A percentile compares a stretch with the other conserved stretches of the same genome.
These are phyloP conservation scores for Pseudomugil tenellus DNA, from an alignment of 2,797 vertebrate species.

Conservation along the genomic window DNA sequence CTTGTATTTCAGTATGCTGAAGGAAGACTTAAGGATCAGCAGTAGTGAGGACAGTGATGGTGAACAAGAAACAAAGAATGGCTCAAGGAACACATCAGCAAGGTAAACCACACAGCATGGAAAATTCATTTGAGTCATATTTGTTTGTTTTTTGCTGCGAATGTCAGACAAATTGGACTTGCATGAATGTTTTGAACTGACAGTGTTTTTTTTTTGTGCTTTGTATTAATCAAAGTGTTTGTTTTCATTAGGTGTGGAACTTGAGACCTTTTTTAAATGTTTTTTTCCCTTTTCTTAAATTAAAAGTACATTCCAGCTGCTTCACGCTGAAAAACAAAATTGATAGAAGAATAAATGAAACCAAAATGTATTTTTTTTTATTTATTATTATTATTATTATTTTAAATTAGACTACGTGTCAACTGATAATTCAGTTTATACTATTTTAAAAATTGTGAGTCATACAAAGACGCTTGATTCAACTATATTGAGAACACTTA, in stretches of 20 bases:
- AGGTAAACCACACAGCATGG: slow-evolving; percentile 81
- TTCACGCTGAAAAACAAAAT: too few species aligned
- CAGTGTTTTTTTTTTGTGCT: neutral
- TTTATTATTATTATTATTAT: neutral
- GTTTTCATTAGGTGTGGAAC: neutral
- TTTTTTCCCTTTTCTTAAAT: neutral
- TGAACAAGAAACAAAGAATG: slow-evolving; percentile 94
- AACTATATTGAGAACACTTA: neutral
- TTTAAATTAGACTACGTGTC: neutral
- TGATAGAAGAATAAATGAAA: too few species aligned
- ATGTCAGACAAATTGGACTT: too few species aligned
- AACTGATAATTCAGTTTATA: neutral
- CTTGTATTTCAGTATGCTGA: slow-evolving; percentile 85
- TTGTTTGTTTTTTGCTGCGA: neutral
- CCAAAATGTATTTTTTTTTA: neutral
- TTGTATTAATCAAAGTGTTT: neutral
- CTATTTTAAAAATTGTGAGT: neutral
- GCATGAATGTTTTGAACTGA: neutral
- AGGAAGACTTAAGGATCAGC: slow-evolving; percentile 97
- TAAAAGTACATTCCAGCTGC: neutral
- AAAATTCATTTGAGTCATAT: neutral
- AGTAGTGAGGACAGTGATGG: slow-evolving; percentile 98
- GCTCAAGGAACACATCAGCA: slow-evolving; percentile 91
- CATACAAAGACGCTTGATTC: neutral
- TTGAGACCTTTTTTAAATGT: neutral